Evolutionary conservation across 2,113 vertebrate species (phyloP), one percentile per base, ranked within the genome.

Genomic region (Lucifuga dentata): DNA sequence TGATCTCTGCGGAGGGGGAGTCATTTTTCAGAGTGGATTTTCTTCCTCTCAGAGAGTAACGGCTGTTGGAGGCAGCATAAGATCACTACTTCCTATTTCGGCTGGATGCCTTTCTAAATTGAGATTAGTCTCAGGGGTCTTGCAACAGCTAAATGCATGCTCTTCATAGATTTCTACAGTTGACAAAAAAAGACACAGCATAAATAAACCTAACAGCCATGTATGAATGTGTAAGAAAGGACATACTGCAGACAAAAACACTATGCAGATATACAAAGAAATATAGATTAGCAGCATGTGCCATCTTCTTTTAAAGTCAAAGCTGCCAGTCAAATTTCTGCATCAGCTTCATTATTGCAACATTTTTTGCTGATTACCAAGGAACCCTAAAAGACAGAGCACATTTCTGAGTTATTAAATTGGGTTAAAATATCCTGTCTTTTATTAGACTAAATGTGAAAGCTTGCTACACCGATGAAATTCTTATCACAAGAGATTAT

Each of bases 1-100:
- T 81, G 83, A 86, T 88, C 76, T 85, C 5, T 11, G 66, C 74
- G 87, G 81, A 85, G 68, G 76, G 33, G 80, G 76, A 86, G 65
- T 78, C 29, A 41, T 80, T 87, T 86, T 84, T 53, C 66, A 55
- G 61, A 58, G 48, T 73, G 51, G 57, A 73, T 76, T 79, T 86
- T 81, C 51, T 58, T 64, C 26, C 55, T 59, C 5, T 4, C 44
- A 0, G 9, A 67, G 75, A 74, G 64, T 58, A 61, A 48, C 19
- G 33, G 59, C 51, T 80, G 68, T 74, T 74, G 21, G 48, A 58
- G 50, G 60, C 40, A 57, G 56, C 17, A 40, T 44, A 32, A 53
- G 52, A 78, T 77, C 62, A 72, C 51, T 63, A 66, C 68, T 38
- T 73, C 50, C 17, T 52, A 23, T 79, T 80, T 85, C 74, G 43